Percentiles rank a stretch among this genome's conserved stretches.
These are phyloP conservation scores for Geococcyx californianus DNA, from an alignment of 2,113 vertebrate genomes.

Conservation along the genomic window DNA sequence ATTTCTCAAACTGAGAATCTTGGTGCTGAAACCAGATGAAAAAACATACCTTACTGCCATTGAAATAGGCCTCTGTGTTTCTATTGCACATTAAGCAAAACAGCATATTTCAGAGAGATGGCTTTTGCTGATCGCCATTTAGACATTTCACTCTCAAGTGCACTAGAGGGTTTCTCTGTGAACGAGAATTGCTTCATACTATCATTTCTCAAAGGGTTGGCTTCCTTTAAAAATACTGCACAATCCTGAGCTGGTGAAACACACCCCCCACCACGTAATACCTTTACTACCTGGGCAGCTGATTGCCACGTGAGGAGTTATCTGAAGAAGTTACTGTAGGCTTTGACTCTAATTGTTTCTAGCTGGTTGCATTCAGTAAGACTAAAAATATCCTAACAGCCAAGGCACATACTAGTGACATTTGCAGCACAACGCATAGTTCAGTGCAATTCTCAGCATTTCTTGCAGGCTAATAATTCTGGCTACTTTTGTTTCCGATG, in stretches of 20 bases:
- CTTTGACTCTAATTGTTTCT: background rate
- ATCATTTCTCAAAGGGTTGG: background rate
- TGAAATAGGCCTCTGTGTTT: background rate
- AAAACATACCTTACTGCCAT: background rate
- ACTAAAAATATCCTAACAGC: background rate
- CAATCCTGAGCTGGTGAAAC: background rate
- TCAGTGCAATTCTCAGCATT: background rate
- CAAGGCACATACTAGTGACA: background rate
- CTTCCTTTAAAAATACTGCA: background rate
- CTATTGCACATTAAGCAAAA: background rate
- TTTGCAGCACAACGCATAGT: accelerated
- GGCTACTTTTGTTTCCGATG: background rate
- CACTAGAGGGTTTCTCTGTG: background rate
- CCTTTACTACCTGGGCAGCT: background rate
- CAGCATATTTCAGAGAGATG: background rate
- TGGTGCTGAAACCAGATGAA: background rate
- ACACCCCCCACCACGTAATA: background rate
- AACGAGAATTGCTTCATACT: background rate
- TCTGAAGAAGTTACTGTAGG: background rate
- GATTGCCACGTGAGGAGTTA: background rate
- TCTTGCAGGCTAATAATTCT: background rate
- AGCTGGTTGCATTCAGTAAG: background rate
- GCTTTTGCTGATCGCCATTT: background rate
- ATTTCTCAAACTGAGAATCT: background rate
- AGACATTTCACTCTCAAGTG: conserved; percentile 1